Base-by-base conservation (phyloP, 2,888 invertebrate species). In the Stenoptilia bipunctidactyla region DNA sequence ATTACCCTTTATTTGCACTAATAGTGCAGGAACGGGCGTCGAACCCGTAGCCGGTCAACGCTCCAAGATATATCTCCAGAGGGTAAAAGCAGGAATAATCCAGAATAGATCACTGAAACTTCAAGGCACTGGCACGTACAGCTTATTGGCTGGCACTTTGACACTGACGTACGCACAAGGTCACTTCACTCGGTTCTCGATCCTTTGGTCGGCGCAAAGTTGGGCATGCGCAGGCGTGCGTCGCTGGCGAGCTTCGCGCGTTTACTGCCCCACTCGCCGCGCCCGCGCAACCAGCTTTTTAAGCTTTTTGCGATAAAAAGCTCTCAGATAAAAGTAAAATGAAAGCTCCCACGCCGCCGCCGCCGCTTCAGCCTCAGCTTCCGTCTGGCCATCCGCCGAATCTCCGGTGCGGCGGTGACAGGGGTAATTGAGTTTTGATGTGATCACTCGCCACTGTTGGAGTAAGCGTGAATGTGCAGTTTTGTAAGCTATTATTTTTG, bases 261-360 rank as follows among this genome's bases (percentile, higher is more conserved):
- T 40, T 41, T 45, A 42, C 49, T 50, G 50, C 50, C 52, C 49
- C 55, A 48, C 52, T 42, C 52, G 46, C 52, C 50, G 50, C 49
- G 46, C 48, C 46, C 49, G 48, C 51, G 49, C 44, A 48, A 49
- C 68, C 65, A 66, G 72, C 71, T 67, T 70, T 64, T 61, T 51
- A 46, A 53, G 74, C 74, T 75, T 58, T 76, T 74, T 73, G 64
- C 69, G 63, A 62, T 58, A 66, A 69, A 63, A 69, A 71, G 73
- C 68, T 66, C 57, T 40, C 42, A 56, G 61, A 61, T 64, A 66
- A 67, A 66, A 70, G 66, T 65, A 59, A 68, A 70, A 62, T 58
- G 53, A 61, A 55, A 64, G 69, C 64, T 71, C 72, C 67, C 75
- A 69, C 71, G 65, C 53, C 49, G 49, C 51, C 40, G 27, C 3